A percentile compares a stretch with the other conserved stretches of the same genome.
Conservation (phyloP, 2,113 vertebrate species). For the Ictalurus punctatus region DNA sequence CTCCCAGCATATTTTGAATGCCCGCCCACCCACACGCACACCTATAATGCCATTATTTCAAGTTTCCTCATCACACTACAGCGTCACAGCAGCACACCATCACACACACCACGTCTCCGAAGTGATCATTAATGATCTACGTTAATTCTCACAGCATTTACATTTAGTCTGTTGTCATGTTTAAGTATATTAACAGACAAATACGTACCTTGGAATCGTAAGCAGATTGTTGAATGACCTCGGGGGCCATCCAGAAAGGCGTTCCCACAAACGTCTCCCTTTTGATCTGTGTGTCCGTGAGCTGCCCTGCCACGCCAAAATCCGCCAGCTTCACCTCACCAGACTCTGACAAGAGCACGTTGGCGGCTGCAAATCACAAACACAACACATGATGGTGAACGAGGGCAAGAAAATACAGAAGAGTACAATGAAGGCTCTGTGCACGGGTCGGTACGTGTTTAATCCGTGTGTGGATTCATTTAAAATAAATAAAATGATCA, state of each 20-base stretch:
- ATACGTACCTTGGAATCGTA: conserved; percentile 85
- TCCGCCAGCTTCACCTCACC: conserved; percentile 88
- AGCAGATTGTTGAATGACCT: conserved; percentile 88
- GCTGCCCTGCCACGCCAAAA: conserved; percentile 87
- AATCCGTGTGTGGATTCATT: neutral
- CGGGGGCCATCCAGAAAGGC: conserved; percentile 90
- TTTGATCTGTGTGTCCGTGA: conserved; percentile 88
- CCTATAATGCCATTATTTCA: neutral
- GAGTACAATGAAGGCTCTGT: neutral
- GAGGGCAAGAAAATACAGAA: neutral
- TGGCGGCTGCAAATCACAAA: conserved; percentile 74
- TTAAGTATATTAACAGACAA: neutral
- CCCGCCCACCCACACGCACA: neutral
- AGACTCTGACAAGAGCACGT: conserved; percentile 86
- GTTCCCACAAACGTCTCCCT: conserved; percentile 89
- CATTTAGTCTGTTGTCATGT: neutral
- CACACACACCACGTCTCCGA: neutral
- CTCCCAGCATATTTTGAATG: no score
- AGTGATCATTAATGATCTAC: neutral
- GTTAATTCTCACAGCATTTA: no score
- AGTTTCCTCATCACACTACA: neutral
- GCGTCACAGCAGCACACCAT: neutral
- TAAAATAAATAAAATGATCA: neutral
- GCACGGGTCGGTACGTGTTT: neutral
- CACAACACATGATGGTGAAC: neutral